Evolutionary conservation across 2,797 vertebrate species (phyloP).

Genomic region (Pseudomugil tenellus): DNA sequence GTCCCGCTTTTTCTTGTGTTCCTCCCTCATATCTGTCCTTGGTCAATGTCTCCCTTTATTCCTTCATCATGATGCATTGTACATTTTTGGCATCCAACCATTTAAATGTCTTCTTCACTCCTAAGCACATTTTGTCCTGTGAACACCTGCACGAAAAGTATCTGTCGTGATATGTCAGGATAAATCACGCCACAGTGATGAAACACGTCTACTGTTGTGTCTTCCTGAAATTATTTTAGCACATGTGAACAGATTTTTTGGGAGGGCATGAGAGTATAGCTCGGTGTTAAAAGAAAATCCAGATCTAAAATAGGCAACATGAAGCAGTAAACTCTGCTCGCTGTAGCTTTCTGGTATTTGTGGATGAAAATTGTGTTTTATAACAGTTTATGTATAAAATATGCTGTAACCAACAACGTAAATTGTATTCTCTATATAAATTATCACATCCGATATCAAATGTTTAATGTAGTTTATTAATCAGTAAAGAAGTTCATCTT

Average conservation of each 20-base stretch:
- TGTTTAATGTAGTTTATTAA: background rate
- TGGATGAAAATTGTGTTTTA: too few species aligned
- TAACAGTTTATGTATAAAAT: too few species aligned
- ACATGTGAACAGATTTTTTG: slow-evolving; percentile 13
- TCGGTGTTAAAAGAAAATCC: background rate
- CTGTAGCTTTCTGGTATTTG: background rate
- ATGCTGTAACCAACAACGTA: background rate
- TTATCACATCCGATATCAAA: background rate
- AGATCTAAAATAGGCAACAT: slow-evolving; percentile 1
- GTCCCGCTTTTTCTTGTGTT: slow-evolving; percentile 68
- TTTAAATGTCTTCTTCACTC: slow-evolving; percentile 60
- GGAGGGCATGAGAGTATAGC: background rate
- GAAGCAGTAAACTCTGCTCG: background rate
- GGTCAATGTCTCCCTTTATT: slow-evolving; percentile 69
- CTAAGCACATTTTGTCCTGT: slow-evolving; percentile 47
- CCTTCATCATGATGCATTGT: slow-evolving; percentile 65
- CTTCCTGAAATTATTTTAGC: slow-evolving; percentile 34
- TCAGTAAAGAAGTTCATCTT: background rate
- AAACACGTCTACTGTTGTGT: slow-evolving; percentile 37
- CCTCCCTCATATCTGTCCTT: slow-evolving; percentile 65
- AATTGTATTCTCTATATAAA: too few species aligned
- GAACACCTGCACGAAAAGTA: slow-evolving; percentile 43
- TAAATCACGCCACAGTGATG: slow-evolving; percentile 24
- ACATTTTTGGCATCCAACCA: slow-evolving; percentile 60
- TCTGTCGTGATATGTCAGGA: slow-evolving; percentile 41